phyloP scores from a whole-genome alignment of 2,797 vertebrate species.

The Poeciliopsis presidionis region DNA sequence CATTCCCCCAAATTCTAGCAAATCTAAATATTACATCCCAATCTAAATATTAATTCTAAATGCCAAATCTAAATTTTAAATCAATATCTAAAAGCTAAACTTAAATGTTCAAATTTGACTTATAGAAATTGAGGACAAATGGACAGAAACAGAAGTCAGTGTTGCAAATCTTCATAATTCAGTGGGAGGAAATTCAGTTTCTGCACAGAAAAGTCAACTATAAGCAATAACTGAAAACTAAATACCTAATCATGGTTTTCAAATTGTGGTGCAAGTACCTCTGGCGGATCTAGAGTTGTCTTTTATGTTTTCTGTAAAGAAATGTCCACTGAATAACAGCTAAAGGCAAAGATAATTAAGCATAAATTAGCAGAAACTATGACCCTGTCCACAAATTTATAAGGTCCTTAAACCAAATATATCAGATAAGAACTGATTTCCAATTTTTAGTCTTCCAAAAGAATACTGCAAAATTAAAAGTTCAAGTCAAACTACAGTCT shows the following conservation, averaged over 20 bases:
- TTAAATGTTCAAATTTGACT: too few relatives aligned
- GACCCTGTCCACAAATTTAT: background rate
- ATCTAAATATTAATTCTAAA: too few relatives aligned
- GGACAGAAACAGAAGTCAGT: background rate
- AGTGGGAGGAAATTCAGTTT: background rate
- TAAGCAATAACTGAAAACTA: background rate
- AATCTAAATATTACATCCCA: too few relatives aligned
- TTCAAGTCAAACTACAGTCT: background rate
- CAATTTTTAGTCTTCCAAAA: background rate
- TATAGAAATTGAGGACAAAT: background rate
- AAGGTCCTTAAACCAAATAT: background rate
- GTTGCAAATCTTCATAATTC: background rate
- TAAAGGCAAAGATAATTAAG: background rate
- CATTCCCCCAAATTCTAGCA: too few relatives aligned
- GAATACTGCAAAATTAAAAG: background rate
- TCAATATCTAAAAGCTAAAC: too few relatives aligned
- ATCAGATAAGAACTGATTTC: background rate
- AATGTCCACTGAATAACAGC: background rate
- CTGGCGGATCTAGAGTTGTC: background rate
- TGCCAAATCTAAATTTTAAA: too few relatives aligned
- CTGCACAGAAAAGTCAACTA: background rate
- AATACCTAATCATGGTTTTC: background rate
- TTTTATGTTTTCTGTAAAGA: background rate
- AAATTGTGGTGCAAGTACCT: background rate
- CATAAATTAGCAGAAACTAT: background rate